Evolutionary conservation across 2,113 vertebrate species (phyloP).

Genomic region (Rhea americana): DNA sequence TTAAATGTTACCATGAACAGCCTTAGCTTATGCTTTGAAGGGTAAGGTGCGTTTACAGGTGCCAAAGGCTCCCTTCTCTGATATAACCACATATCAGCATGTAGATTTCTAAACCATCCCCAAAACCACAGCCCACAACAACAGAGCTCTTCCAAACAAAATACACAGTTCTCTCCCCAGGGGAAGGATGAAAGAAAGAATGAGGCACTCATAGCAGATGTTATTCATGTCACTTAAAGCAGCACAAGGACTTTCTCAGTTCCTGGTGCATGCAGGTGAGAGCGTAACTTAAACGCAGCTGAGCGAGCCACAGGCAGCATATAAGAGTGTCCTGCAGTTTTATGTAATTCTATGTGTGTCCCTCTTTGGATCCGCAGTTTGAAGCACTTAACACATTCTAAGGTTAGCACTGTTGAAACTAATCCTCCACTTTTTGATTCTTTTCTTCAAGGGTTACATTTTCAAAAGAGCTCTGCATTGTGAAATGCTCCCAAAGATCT

Average conservation of each 20-base stretch:
- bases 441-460: constrained; percentile 11
- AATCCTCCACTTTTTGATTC: neutral
- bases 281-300: neutral
- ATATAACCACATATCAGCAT: neutral
- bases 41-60: neutral
- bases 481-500: constrained; percentile 2
- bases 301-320: neutral
- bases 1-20: neutral
- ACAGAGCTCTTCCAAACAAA: constrained; percentile 40
- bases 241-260: constrained; percentile 34
- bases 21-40: neutral
- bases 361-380: neutral
- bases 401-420: neutral
- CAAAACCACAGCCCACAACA: constrained; percentile 23
- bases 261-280: neutral
- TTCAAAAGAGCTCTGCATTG: neutral
- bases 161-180: constrained; percentile 32
- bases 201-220: constrained; percentile 59
- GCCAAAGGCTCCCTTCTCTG: neutral
- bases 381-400: neutral
- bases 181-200: constrained; percentile 63
- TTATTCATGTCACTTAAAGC: constrained; percentile 42
- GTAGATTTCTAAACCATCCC: constrained; percentile 15
- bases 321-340: neutral
- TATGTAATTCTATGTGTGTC: neutral